Evolutionary conservation across 2,888 invertebrate genomes (phyloP).

Genomic region (Hirtodrosophila histrioides): DNA sequence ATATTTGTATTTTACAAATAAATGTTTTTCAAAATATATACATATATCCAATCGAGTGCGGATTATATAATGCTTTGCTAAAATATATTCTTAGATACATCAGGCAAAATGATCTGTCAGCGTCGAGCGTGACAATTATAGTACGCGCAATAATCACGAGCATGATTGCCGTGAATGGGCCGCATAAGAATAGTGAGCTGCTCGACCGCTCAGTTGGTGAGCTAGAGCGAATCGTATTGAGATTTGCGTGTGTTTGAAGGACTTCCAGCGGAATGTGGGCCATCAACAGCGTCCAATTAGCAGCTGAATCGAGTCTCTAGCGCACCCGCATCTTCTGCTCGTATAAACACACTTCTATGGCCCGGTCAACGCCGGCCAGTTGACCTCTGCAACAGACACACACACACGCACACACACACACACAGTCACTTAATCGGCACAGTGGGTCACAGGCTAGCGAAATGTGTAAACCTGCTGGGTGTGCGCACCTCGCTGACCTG

Average conservation of each 20-base stretch:
- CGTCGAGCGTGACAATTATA: no score
- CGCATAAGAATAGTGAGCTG: no score
- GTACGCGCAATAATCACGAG: no score
- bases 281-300: conserved; percentile 47
- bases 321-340: conserved; percentile 60
- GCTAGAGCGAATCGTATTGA: conserved; percentile 4
- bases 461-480: neutral
- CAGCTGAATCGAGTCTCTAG: conserved; percentile 28
- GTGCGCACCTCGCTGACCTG: neutral
- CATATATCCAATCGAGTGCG: no score
- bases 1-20: no score
- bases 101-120: no score
- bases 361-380: conserved; percentile 24
- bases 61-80: no score
- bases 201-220: neutral
- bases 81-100: no score
- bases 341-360: conserved; percentile 54
- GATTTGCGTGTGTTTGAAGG: conserved; percentile 28
- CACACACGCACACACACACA: conserved; percentile 6
- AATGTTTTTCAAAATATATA: no score
- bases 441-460: conserved; percentile 38
- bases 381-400: conserved; percentile 58
- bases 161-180: no score
- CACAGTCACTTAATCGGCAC: conserved; percentile 33
- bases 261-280: conserved; percentile 51